phyloP scores from a whole-genome alignment of 2,797 vertebrate genomes.

The Platalea minor region DNA sequence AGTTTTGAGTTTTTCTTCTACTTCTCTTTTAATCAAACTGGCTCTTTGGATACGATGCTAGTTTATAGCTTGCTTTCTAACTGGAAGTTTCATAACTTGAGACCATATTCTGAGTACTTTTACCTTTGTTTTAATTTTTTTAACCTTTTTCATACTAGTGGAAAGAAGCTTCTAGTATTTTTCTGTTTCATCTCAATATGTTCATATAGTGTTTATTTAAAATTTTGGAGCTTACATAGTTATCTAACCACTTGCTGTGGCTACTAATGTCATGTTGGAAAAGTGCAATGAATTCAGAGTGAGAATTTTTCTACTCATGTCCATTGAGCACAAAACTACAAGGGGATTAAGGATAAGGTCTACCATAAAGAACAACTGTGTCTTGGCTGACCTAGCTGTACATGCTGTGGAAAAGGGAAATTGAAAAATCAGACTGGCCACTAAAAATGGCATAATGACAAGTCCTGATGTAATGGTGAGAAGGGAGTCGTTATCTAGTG shows the following conservation, averaged over 20 bases:
- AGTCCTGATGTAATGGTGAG: not conserved
- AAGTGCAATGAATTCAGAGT: not conserved
- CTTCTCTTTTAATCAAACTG: not conserved
- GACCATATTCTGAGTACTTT: not conserved
- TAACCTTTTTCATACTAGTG: not conserved
- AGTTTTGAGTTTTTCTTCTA: not conserved
- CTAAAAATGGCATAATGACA: not conserved
- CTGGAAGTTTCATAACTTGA: not conserved
- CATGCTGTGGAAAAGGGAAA: not conserved
- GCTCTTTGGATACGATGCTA: not conserved
- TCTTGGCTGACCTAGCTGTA: not conserved
- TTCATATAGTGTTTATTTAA: not conserved
- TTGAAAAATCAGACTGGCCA: not conserved
- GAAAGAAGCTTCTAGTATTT: not conserved
- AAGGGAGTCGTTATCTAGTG: not conserved
- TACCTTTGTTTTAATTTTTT: not conserved
- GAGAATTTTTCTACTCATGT: not conserved
- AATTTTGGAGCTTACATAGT: not conserved
- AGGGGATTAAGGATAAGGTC: not conserved
- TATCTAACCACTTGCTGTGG: not conserved
- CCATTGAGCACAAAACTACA: not conserved
- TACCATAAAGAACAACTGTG: not conserved
- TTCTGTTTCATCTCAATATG: not conserved
- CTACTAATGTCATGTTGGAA: not conserved
- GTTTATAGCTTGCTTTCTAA: not conserved